Evolutionary conservation across 2,113 vertebrate genomes (phyloP).

Genomic region (Plotosus lineatus): DNA sequence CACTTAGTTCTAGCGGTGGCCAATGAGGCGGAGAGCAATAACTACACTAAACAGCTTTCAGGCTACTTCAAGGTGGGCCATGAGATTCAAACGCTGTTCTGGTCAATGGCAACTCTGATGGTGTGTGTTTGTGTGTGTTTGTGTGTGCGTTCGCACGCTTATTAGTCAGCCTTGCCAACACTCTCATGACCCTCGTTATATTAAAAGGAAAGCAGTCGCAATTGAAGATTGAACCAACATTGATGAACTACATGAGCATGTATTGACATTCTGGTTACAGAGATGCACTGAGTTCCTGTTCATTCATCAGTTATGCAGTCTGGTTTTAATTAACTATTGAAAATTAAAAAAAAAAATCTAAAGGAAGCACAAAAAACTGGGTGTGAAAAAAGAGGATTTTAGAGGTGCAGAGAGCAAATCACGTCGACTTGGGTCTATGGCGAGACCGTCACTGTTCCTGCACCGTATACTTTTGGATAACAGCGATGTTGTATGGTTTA

Average conservation of each 20-base stretch:
- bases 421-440: too few relatives aligned
- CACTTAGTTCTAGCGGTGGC: conserved; percentile 38
- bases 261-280: not conserved
- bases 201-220: conserved; percentile 18
- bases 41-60: conserved; percentile 34
- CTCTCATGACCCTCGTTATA: conserved; percentile 16
- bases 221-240: not conserved
- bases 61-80: conserved; percentile 17
- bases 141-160: not conserved
- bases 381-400: too few relatives aligned
- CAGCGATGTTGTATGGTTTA: too few relatives aligned
- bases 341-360: too few relatives aligned
- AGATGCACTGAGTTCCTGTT: not conserved
- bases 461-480: too few relatives aligned
- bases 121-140: not conserved
- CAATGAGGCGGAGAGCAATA: conserved; percentile 44
- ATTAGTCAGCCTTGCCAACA: conserved; percentile 21
- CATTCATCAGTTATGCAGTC: too few relatives aligned
- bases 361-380: too few relatives aligned
- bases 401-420: too few relatives aligned
- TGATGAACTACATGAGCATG: not conserved
- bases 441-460: too few relatives aligned
- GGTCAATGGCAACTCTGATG: conserved; percentile 7
- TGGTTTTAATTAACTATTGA: too few relatives aligned
- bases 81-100: conserved; percentile 32